phyloP scores from a whole-genome alignment of 2,113 vertebrate species.

The Synodontis membranacea region DNA sequence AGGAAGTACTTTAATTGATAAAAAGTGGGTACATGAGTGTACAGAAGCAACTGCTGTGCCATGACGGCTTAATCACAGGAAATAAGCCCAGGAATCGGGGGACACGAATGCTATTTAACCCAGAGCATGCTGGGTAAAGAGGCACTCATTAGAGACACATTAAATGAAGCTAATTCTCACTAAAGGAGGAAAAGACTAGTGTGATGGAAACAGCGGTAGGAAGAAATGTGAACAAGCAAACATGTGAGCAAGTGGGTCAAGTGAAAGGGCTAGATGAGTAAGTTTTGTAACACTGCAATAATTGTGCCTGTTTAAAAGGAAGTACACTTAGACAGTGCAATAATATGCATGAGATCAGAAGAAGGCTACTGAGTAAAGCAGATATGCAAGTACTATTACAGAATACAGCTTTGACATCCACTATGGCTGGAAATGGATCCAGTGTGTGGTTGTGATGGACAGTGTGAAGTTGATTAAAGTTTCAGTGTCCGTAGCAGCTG shows the following conservation, averaged over 20 bases:
- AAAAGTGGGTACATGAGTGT: constrained; percentile 37
- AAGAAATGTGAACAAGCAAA: neutral
- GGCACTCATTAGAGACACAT: constrained; percentile 52
- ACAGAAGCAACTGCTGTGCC: constrained; percentile 38
- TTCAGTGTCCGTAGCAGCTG: neutral
- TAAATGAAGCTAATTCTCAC: constrained; percentile 53
- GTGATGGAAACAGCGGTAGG: constrained; percentile 2
- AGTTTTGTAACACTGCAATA: neutral
- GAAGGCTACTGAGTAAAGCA: neutral
- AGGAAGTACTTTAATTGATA: constrained; percentile 49
- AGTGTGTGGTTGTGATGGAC: neutral
- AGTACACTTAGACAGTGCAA: neutral
- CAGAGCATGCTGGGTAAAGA: constrained; percentile 50
- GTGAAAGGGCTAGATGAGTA: neutral
- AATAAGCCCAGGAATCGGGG: constrained; percentile 47
- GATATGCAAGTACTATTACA: neutral
- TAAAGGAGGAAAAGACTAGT: constrained; percentile 10
- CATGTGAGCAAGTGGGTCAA: neutral
- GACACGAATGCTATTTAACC: constrained; percentile 48
- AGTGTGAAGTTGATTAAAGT: too few relatives aligned
- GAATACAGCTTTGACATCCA: neutral
- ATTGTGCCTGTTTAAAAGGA: neutral
- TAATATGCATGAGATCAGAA: neutral
- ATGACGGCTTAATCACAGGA: constrained; percentile 52
- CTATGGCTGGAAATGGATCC: neutral